Evolutionary conservation across 2,113 vertebrate genomes (phyloP).

Genomic region (Channa argus): DNA sequence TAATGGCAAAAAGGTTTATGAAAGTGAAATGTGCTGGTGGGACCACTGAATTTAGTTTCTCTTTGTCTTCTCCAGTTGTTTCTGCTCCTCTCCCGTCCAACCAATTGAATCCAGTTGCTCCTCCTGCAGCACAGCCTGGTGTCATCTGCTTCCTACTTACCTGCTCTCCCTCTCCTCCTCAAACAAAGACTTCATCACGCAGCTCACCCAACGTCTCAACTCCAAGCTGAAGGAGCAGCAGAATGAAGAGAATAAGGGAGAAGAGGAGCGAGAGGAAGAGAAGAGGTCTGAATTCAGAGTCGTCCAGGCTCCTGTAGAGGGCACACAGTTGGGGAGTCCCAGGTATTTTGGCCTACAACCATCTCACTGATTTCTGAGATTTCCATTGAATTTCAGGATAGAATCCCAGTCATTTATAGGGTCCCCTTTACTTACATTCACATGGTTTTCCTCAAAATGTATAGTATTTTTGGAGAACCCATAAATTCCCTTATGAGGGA

Average conservation of each 20-base stretch:
- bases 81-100: conserved; percentile 45
- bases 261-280: conserved; percentile 27
- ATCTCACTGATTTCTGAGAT: background rate
- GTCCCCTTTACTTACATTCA: background rate
- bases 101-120: conserved; percentile 23
- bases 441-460: too few relatives aligned
- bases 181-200: conserved; percentile 87
- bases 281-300: conserved; percentile 33
- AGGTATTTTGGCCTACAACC: conserved; percentile 47
- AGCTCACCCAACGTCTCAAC: conserved; percentile 86
- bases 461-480: too few relatives aligned
- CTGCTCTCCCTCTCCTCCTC: conserved; percentile 87
- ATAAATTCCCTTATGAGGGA: background rate
- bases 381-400: too few relatives aligned
- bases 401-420: background rate
- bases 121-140: conserved; percentile 52
- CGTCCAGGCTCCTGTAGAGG: conserved; percentile 37
- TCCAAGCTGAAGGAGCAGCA: conserved; percentile 71
- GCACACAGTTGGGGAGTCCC: conserved; percentile 35
- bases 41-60: background rate
- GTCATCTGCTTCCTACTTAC: conserved; percentile 85
- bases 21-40: background rate
- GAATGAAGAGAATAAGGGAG: background rate
- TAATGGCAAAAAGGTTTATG: background rate
- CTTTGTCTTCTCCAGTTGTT: conserved; percentile 34